Percentiles rank a stretch among this genome's conserved stretches.
phyloP scores from a whole-genome alignment of 1,140 invertebrate species.

The Magallana angulata region DNA sequence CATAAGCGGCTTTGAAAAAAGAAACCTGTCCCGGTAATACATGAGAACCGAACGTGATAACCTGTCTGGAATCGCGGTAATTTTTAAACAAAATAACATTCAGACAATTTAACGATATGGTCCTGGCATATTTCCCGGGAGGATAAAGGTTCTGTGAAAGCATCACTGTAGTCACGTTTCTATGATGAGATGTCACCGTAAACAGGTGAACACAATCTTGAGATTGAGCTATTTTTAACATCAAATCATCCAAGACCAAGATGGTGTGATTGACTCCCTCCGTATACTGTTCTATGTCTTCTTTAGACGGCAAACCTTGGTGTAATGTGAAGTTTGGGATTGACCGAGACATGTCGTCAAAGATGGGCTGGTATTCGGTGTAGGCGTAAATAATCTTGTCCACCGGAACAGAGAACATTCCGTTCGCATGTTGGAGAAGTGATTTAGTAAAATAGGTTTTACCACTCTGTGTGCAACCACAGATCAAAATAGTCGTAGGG shows the following conservation, averaged over 20 bases:
- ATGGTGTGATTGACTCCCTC: conserved; percentile 17
- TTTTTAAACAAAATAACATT: conserved; percentile 6
- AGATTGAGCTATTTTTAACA: conserved; percentile 9
- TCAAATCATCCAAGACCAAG: conserved; percentile 34
- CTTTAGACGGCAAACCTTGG: conserved; percentile 43
- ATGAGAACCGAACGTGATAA: too few species aligned
- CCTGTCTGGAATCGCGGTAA: too few species aligned
- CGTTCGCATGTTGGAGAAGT: conserved; percentile 37
- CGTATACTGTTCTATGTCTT: conserved; percentile 40
- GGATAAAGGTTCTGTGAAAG: conserved; percentile 48
- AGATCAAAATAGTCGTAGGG: conserved; percentile 45
- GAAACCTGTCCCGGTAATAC: too few species aligned
- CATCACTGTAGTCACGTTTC: conserved; percentile 37
- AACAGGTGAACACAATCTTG: conserved; percentile 34
- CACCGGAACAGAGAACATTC: conserved; percentile 40
- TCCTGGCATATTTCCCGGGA: conserved; percentile 48
- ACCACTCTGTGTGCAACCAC: conserved; percentile 48
- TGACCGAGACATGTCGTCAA: conserved; percentile 47
- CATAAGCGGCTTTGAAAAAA: too few species aligned
- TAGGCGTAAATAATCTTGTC: conserved; percentile 50
- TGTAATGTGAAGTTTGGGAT: conserved; percentile 44
- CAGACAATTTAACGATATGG: conserved; percentile 52
- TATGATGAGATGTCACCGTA: conserved; percentile 40
- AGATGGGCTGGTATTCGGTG: conserved; percentile 50
- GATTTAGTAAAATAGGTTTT: conserved; percentile 47